These are phyloP conservation scores for Ecliptopera silaceata DNA, from an alignment of 2,888 invertebrate species.

Conservation along the genomic window DNA sequence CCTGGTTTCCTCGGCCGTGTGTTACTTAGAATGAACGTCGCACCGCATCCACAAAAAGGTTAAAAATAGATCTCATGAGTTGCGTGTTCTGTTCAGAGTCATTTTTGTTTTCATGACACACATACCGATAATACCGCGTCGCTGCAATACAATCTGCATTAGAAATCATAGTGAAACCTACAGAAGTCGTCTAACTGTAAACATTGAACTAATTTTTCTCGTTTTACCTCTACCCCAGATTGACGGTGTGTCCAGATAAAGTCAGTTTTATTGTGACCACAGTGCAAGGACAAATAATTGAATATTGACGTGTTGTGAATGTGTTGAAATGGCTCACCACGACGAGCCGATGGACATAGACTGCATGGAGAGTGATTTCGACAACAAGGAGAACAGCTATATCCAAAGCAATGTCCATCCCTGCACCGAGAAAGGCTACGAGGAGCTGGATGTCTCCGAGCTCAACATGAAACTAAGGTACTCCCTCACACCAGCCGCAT, in stretches of 20 bases:
- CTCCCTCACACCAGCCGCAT: constrained; percentile 68
- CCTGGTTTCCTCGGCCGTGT: constrained; percentile 65
- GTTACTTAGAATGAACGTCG: constrained; percentile 74
- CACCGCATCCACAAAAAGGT: constrained; percentile 66
- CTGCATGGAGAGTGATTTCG: constrained; percentile 65
- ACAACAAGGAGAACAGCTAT: constrained; percentile 72
- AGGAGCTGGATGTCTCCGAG: constrained; percentile 73
- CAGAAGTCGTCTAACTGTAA: constrained; percentile 68
- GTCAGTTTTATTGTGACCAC: constrained; percentile 25
- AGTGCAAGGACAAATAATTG: constrained; percentile 26
- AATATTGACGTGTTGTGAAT: constrained; percentile 32
- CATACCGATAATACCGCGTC: constrained; percentile 56
- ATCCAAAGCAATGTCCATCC: constrained; percentile 67
- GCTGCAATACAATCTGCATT: constrained; percentile 57
- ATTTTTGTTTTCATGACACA: constrained; percentile 80
- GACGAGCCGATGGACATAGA: constrained; percentile 74
- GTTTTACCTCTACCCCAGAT: constrained; percentile 46
- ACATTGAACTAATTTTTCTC: constrained; percentile 67
- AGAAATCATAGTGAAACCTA: constrained; percentile 75
- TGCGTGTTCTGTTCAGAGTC: constrained; percentile 66
- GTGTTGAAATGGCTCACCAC: constrained; percentile 63
- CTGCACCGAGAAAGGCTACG: constrained; percentile 71
- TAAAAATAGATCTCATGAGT: constrained; percentile 79
- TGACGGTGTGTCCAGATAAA: constrained; percentile 41
- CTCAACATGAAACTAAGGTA: constrained; percentile 75